Evolutionary conservation across 2,888 invertebrate species (phyloP).

Genomic region (Osedax fenrisi): DNA sequence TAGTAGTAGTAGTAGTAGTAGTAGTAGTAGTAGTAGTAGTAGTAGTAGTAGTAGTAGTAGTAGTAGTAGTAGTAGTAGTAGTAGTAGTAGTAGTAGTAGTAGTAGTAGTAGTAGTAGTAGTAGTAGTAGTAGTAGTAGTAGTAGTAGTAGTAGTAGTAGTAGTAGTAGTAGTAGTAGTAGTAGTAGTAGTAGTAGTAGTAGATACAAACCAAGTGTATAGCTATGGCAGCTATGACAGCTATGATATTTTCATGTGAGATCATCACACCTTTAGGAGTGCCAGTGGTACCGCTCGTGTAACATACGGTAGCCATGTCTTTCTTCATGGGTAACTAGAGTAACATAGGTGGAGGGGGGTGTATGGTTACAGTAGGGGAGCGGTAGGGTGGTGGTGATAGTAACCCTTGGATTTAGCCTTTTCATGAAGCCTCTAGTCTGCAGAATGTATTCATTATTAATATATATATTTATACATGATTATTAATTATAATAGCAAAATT

Average conservation of each 20-base stretch:
- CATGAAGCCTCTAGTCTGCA: not conserved
- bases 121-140: constrained; percentile 15
- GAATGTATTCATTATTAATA: too few relatives aligned
- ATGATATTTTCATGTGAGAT: constrained; percentile 86
- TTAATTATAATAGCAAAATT: too few relatives aligned
- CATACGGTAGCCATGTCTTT: constrained; percentile 61
- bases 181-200: constrained; percentile 15
- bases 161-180: constrained; percentile 15
- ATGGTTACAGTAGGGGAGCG: not conserved
- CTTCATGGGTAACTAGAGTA: not conserved
- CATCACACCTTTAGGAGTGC: constrained; percentile 77
- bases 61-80: constrained; percentile 17
- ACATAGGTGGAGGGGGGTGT: not conserved
- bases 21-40: constrained; percentile 17
- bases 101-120: constrained; percentile 14
- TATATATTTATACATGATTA: too few relatives aligned
- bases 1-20: constrained; percentile 17
- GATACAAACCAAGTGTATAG: not conserved
- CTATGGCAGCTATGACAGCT: constrained; percentile 53
- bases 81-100: constrained; percentile 17
- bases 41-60: constrained; percentile 17
- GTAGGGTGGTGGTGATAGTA: not conserved
- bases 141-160: constrained; percentile 12
- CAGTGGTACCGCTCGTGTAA: constrained; percentile 74
- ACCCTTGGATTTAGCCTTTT: not conserved